Evolutionary conservation across 1,140 invertebrate genomes (phyloP).

Genomic region (Eriocheir sinensis): DNA sequence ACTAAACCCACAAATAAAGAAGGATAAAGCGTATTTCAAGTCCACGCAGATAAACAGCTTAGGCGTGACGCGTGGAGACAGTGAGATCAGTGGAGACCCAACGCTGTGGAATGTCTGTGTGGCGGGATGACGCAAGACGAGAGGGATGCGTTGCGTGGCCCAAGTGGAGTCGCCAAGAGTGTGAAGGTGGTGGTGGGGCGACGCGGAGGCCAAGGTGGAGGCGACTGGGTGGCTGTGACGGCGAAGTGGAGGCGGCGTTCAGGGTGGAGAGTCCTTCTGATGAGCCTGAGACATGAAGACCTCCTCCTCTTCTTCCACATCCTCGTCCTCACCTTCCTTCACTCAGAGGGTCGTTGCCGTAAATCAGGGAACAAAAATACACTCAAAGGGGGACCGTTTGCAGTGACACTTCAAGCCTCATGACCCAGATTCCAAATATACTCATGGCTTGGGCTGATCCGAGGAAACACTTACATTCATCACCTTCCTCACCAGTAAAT

Average conservation of each 20-base stretch:
- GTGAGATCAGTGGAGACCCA: not conserved
- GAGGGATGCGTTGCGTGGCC: not conserved
- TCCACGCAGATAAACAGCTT: not conserved
- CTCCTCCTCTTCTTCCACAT: not conserved
- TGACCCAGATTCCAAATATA: not conserved
- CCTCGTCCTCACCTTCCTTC: not conserved
- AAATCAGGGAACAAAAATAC: not conserved
- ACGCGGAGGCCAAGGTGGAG: not conserved
- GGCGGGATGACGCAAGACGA: not conserved
- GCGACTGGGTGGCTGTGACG: not conserved
- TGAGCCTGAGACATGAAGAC: not conserved
- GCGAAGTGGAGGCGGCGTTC: not conserved
- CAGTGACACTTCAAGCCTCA: not conserved
- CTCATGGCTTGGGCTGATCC: not conserved
- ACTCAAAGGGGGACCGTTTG: not conserved
- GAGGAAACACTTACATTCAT: not conserved
- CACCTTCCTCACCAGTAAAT: no score
- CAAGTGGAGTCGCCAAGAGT: not conserved
- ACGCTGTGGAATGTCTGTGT: not conserved
- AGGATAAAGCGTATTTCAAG: no score
- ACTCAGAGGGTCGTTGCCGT: not conserved
- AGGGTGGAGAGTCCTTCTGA: not conserved
- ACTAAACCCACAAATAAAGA: no score
- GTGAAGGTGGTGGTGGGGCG: not conserved
- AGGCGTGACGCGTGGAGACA: not conserved